Evolutionary conservation across 2,888 invertebrate species (phyloP), one percentile per base, ranked within the genome.

Genomic region (Strigamia maritima): DNA sequence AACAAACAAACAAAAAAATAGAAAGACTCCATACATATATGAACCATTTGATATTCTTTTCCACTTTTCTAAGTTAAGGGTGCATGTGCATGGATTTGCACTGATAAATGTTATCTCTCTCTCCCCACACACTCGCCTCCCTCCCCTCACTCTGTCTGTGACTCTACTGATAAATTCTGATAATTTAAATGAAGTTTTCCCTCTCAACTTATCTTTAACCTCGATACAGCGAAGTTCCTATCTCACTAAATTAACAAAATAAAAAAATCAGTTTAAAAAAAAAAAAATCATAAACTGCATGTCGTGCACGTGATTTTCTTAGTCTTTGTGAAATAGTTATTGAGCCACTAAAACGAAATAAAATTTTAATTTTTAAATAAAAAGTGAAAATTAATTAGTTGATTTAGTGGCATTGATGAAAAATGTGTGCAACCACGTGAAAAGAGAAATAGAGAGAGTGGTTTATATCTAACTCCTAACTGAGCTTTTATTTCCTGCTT

Each of bases 151-250:
- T 54, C 54, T 54, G 54, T 54, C 54, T 54, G 54, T 54, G 54
- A 54, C 54, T 54, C 75, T 35, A 19, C 76, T 40, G 76, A 76
- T 76, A 76, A 76, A 40, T 76, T 40, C 38, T 40, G 76, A 76
- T 76, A 76, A 76, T 76, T 76, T 76, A 76, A 76, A 76, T 76
- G 76, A 76, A 76, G 76, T 76, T 76, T 76, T 40, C 76, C 54
- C 54, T 54, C 54, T 54, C 54, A 54, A 54, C 54, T 54, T 54
- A 54, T 54, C 54, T 54, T n/a, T 10, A 1, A 22, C 54, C 54
- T 19, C 54, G 54, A 54, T 54, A 54, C n/a, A 54, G 8, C 54
- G 54, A 54, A 54, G 54, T 54, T 54, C 54, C 54, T 54, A 54
- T 54, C 54, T 54, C 54, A 10, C 54, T 54, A 54, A 54, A 54